phyloP scores from a whole-genome alignment of 2,888 invertebrate species.

The Heteromurus nitidus region DNA sequence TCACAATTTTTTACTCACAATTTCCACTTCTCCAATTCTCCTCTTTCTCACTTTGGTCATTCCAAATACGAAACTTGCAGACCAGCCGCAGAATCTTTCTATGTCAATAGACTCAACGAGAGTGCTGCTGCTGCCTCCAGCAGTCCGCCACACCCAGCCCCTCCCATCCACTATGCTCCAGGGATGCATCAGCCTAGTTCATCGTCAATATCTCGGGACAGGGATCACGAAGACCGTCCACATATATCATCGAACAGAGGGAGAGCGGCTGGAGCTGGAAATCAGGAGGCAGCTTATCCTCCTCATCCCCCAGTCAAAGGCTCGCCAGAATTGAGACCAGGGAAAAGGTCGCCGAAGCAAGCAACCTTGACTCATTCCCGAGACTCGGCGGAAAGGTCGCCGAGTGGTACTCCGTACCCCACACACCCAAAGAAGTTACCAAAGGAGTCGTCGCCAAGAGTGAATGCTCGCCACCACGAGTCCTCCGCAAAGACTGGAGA shows the following conservation, averaged over 20 bases:
- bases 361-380: not conserved
- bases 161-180: too few relatives aligned
- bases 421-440: constrained; percentile 42
- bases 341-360: constrained; percentile 33
- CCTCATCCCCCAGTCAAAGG: not conserved
- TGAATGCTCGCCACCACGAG: too few relatives aligned
- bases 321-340: constrained; percentile 28
- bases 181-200: not conserved
- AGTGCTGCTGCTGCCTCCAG: not conserved
- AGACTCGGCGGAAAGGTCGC: not conserved
- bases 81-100: not conserved
- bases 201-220: too few relatives aligned
- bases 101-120: constrained; percentile 8
- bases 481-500: too few relatives aligned
- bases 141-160: constrained; percentile 18
- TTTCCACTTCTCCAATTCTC: too few relatives aligned
- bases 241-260: too few relatives aligned
- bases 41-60: not conserved
- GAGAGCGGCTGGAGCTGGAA: constrained; percentile 7
- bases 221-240: too few relatives aligned
- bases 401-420: constrained; percentile 14
- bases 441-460: too few relatives aligned
- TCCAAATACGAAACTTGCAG: too few relatives aligned
- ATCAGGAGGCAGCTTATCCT: not conserved
- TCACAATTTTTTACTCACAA: too few relatives aligned